Base-by-base conservation (phyloP, 2,888 invertebrate species). In the Agrochola macilenta region DNA sequence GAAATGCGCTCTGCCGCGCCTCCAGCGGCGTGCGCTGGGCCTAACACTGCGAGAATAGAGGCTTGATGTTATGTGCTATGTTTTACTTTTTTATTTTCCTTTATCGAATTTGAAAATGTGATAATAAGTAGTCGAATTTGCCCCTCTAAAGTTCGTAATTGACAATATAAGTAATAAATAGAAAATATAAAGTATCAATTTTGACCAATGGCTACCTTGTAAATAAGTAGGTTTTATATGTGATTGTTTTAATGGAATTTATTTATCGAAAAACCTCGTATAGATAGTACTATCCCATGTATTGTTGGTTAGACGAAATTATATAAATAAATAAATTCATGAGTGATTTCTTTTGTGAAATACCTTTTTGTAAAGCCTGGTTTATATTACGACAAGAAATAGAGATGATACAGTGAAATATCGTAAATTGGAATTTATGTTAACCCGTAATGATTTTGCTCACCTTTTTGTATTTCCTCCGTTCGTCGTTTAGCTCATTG, bases 191-290 rank as follows among this genome's bases (percentile, higher is more conserved):
- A 63, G 20, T 46, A 30, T 60, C 84, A 66, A 84, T 78, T 79
- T 81, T 26, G 70, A 82, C 76, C 87, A 87, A 88, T 76, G 82
- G 85, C 76, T 78, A 70, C 69, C 7, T 46, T 84, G 81, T 84
- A 82, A 78, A 79, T 87, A 81, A 68, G 30, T 79, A 74, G 26
- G 49, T 80, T 81, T 87, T 80, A 46, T 79, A 86, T 84, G 77
- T 78, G 39, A 74, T 74, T 49, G 73, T 79, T 80, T n/a, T 69
- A 70, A 73, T 54, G 20, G 43, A 81, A 74, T 76, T 68, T 76
- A 81, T 81, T 77, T 73, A 77, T 68, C 57, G 9, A 58, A 54
- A 65, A 70, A 68, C n/a, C 63, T 74, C 46, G 12, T 76, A 57
- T 58, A 69, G 60, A 69, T 72, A 63, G 70, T 46, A 73, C 2